These are phyloP conservation scores for Parazoanthus swiftii DNA, from an alignment of 92 coral and sea anemone genomes.

Conservation along the genomic window DNA sequence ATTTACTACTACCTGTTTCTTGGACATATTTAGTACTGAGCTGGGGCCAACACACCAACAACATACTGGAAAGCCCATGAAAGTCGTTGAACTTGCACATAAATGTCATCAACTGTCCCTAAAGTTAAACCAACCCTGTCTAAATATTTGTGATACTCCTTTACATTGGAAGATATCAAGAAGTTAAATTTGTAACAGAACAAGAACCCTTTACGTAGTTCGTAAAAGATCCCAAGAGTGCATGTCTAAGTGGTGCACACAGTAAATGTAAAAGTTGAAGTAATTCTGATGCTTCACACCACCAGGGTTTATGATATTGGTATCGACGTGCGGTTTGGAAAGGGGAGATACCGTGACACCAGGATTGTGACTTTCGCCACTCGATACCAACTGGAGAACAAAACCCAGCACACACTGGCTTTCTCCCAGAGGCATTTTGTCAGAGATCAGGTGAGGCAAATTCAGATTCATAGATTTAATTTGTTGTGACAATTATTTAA, in stretches of 20 bases:
- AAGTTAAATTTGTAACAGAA: too few species aligned
- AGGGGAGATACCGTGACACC: slow-evolving; percentile 91
- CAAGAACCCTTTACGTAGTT: too few species aligned
- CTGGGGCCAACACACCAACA: too few species aligned
- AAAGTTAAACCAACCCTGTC: too few species aligned
- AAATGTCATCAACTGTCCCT: too few species aligned
- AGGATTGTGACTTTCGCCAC: slow-evolving; percentile 94
- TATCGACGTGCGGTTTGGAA: slow-evolving; percentile 95
- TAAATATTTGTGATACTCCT: too few species aligned
- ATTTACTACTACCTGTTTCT: too few species aligned
- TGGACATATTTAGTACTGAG: too few species aligned
- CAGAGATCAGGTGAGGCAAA: slow-evolving; percentile 75
- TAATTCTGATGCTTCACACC: not conserved
- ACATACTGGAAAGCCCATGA: too few species aligned
- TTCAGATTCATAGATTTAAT: not conserved
- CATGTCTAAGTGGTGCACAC: not conserved
- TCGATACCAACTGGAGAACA: slow-evolving; percentile 95
- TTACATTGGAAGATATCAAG: too few species aligned
- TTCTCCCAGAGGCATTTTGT: slow-evolving; percentile 97
- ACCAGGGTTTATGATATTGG: slow-evolving; percentile 98
- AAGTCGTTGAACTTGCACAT: too few species aligned
- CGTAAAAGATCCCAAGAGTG: not conserved
- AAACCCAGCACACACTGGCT: slow-evolving; percentile 92
- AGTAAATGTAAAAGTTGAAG: not conserved
- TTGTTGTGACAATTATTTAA: not conserved